Conservation (phyloP, 2,113 vertebrate genomes). For the Melanerpes formicivorus region DNA sequence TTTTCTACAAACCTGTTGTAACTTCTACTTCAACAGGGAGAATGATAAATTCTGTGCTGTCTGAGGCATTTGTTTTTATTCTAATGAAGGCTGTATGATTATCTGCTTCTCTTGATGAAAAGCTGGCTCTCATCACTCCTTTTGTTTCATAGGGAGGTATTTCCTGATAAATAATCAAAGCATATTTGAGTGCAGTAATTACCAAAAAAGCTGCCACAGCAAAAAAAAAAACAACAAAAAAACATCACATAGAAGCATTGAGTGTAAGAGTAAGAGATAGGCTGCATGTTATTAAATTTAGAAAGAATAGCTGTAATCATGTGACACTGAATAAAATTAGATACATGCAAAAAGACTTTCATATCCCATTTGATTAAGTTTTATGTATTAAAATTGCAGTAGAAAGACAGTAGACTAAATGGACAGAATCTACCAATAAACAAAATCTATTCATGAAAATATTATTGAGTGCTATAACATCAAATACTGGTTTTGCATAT, state of each 20-base stretch:
- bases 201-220: background rate
- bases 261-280: background rate
- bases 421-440: background rate
- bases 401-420: background rate
- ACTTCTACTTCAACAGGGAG: conserved; percentile 98
- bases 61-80: conserved; percentile 96
- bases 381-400: background rate
- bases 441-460: background rate
- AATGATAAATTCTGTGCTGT: conserved; percentile 93
- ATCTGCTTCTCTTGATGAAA: conserved; percentile 96
- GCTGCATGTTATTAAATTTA: background rate
- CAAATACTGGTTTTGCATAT: background rate
- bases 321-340: background rate
- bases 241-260: background rate
- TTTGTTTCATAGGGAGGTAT: conserved; percentile 99
- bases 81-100: conserved; percentile 98
- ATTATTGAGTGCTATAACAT: background rate
- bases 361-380: background rate
- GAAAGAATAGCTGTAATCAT: background rate
- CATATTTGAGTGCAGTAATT: background rate
- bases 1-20: conserved; percentile 87
- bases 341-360: background rate
- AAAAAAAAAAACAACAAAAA: background rate
- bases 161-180: conserved; percentile 81
- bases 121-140: conserved; percentile 98